Percentiles rank a stretch among this genome's conserved stretches.
Evolutionary conservation across 2,888 invertebrate species (phyloP).

Genomic region (Dasysyrphus tricinctus): DNA sequence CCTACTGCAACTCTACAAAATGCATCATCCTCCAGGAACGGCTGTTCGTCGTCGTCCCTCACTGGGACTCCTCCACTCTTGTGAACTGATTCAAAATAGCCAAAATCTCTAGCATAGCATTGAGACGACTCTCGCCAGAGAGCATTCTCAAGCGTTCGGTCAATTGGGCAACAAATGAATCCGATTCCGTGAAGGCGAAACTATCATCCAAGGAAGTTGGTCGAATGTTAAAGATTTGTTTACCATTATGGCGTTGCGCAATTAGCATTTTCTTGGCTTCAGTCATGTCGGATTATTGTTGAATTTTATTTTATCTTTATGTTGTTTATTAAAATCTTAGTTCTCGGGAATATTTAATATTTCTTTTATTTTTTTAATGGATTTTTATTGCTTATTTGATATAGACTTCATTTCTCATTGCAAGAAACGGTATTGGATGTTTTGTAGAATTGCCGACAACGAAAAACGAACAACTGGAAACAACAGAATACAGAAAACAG

Average conservation of each 20-base stretch:
- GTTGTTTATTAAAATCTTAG: neutral
- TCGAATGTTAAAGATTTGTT: constrained; percentile 67
- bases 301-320: neutral
- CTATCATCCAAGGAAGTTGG: constrained; percentile 49
- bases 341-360: constrained; percentile 7
- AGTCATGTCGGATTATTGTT: constrained; percentile 69
- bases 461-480: neutral
- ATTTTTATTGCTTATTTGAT: constrained; percentile 13
- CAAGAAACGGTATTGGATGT: neutral
- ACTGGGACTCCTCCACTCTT: constrained; percentile 67
- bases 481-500: constrained; percentile 16
- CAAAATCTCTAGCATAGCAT: constrained; percentile 76
- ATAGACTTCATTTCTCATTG: neutral
- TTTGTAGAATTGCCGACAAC: constrained; percentile 21
- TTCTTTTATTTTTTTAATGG: neutral
- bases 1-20: constrained; percentile 11
- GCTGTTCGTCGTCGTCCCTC: neutral
- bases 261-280: constrained; percentile 76
- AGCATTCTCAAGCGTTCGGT: constrained; percentile 76
- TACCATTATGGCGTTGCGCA: constrained; percentile 61
- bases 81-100: constrained; percentile 77
- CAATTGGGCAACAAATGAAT: constrained; percentile 76
- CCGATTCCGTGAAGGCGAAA: constrained; percentile 74
- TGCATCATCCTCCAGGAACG: constrained; percentile 9
- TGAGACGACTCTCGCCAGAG: constrained; percentile 76